These are phyloP conservation scores for Petrocephalus microphthalmus DNA, from an alignment of 2,113 vertebrate species.

Conservation along the genomic window DNA sequence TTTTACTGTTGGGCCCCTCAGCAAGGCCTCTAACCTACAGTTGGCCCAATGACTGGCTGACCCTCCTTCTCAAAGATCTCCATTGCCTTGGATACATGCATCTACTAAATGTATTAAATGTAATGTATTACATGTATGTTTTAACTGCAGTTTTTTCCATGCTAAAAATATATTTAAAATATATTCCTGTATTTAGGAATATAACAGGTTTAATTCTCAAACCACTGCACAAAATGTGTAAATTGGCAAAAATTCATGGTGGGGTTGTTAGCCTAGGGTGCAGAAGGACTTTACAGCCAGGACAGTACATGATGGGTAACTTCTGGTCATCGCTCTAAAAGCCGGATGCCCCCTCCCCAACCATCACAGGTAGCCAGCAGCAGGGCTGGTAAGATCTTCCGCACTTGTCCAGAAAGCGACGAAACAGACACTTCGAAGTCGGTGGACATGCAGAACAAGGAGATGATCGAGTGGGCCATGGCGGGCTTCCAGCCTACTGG, in stretches of 20 bases:
- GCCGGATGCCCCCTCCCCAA: too few relatives aligned
- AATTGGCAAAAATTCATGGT: background rate
- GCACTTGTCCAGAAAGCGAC: conserved; percentile 73
- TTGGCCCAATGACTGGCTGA: background rate
- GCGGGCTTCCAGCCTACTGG: conserved; percentile 86
- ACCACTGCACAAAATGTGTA: background rate
- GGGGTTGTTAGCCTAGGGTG: background rate
- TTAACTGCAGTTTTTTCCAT: background rate
- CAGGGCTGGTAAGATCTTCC: conserved; percentile 82
- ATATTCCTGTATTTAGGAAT: background rate
- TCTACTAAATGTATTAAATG: background rate
- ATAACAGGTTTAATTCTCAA: background rate
- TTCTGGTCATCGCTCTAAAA: background rate
- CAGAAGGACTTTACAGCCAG: background rate
- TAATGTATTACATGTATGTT: background rate
- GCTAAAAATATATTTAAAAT: background rate
- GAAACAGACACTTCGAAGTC: conserved; percentile 85
- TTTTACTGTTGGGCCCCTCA: background rate
- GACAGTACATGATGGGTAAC: background rate
- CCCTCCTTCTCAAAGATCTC: background rate
- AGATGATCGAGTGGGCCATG: conserved; percentile 96
- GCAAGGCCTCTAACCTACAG: background rate
- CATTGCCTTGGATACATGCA: background rate
- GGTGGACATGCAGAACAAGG: conserved; percentile 90
- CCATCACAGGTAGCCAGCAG: conserved; percentile 71